Evolutionary conservation across 2,113 vertebrate species (phyloP).

Genomic region (Pimephales promelas): DNA sequence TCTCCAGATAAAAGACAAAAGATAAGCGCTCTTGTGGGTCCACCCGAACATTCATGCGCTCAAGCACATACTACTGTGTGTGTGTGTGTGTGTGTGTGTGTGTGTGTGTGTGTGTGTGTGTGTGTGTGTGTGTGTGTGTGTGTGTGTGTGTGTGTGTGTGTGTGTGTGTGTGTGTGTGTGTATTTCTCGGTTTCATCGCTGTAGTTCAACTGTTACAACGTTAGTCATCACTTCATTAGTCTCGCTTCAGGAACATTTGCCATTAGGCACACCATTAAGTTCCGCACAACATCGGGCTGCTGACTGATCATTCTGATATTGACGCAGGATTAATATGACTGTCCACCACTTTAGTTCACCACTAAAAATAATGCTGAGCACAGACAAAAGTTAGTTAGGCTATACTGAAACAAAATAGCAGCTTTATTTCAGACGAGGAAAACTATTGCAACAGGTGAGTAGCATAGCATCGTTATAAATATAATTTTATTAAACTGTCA

Average conservation of each 20-base stretch:
- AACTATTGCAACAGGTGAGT: slow-evolving; percentile 9
- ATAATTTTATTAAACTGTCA: neutral
- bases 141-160: slow-evolving; percentile 26
- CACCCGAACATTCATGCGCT: neutral
- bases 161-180: slow-evolving; percentile 29
- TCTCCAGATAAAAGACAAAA: neutral
- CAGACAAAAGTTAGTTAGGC: neutral
- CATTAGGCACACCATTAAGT: slow-evolving; percentile 43
- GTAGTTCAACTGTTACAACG: slow-evolving; percentile 40
- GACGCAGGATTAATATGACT: neutral
- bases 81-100: slow-evolving; percentile 31
- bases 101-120: slow-evolving; percentile 25
- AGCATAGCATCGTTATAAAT: neutral
- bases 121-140: slow-evolving; percentile 33
- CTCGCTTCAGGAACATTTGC: slow-evolving; percentile 39
- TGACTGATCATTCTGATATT: slow-evolving; percentile 28
- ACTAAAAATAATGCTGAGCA: neutral
- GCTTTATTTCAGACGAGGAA: neutral
- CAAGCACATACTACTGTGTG: neutral
- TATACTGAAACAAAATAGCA: neutral
- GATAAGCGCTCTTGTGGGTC: neutral
- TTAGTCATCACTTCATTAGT: slow-evolving; percentile 54
- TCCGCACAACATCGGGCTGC: slow-evolving; percentile 24
- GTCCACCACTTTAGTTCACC: neutral
- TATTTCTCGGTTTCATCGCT: slow-evolving; percentile 22